Conservation (phyloP, 2,797 vertebrate genomes). For the Carcharodon carcharias region DNA sequence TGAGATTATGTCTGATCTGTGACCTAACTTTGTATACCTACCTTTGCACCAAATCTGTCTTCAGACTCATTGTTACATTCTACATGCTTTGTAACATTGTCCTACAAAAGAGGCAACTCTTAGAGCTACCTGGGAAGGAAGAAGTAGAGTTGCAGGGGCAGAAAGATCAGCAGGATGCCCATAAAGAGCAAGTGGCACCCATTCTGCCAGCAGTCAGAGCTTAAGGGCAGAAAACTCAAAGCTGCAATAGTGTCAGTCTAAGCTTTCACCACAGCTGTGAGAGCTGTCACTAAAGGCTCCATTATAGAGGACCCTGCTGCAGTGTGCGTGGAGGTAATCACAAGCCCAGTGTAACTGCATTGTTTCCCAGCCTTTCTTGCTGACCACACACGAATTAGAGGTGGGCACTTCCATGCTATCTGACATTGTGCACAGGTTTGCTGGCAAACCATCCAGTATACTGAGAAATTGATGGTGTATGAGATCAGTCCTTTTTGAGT, state of each 20-base stretch:
- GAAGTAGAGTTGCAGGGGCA: background rate
- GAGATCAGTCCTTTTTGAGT: background rate
- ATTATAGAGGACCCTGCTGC: background rate
- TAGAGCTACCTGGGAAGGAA: background rate
- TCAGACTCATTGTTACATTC: background rate
- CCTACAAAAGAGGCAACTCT: background rate
- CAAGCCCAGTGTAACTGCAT: background rate
- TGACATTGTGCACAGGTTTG: background rate
- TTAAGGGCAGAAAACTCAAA: background rate
- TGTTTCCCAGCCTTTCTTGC: background rate
- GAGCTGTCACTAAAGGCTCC: background rate
- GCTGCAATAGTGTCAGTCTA: background rate
- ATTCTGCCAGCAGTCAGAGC: background rate
- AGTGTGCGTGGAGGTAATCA: background rate
- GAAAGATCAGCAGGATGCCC: background rate
- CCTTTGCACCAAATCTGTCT: background rate
- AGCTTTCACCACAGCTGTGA: background rate
- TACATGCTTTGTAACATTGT: background rate
- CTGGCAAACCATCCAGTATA: too few relatives aligned
- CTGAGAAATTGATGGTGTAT: background rate
- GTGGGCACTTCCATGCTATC: background rate
- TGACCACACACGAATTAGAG: background rate
- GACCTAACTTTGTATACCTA: background rate
- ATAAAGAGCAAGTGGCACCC: background rate
- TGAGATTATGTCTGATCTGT: background rate